phyloP scores from a whole-genome alignment of 2,797 vertebrate genomes.

The Yasuhikotakia modesta region DNA sequence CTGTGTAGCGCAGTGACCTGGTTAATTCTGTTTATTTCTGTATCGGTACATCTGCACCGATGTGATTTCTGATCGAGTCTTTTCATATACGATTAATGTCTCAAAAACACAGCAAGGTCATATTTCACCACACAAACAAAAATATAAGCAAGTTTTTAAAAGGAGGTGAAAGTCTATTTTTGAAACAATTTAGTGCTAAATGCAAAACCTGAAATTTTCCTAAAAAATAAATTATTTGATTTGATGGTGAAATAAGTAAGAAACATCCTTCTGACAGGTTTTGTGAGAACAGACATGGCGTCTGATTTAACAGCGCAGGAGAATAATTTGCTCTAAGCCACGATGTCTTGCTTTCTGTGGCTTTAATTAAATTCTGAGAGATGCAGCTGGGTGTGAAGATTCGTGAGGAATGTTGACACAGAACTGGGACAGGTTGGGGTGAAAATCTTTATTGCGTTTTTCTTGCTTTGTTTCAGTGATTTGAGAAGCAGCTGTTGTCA shows the following conservation, averaged over 20 bases:
- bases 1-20: background rate
- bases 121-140: background rate
- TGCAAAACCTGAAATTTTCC: background rate
- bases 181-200: background rate
- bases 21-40: background rate
- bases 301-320: constrained; percentile 9
- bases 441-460: constrained; percentile 6
- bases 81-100: background rate
- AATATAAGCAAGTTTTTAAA: background rate
- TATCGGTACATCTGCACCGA: background rate
- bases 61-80: background rate
- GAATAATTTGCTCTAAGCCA: background rate
- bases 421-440: constrained; percentile 10
- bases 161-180: background rate
- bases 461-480: constrained; percentile 6
- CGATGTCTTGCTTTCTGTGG: background rate
- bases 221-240: background rate
- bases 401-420: background rate
- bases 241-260: background rate
- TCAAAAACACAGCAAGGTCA: background rate
- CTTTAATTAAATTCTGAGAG: constrained; percentile 13
- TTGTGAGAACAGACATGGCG: background rate
- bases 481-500: constrained; percentile 37
- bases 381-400: constrained; percentile 15
- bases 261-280: background rate